phyloP scores from a whole-genome alignment of 1,140 invertebrate genomes.

The Plectus sambesii region DNA sequence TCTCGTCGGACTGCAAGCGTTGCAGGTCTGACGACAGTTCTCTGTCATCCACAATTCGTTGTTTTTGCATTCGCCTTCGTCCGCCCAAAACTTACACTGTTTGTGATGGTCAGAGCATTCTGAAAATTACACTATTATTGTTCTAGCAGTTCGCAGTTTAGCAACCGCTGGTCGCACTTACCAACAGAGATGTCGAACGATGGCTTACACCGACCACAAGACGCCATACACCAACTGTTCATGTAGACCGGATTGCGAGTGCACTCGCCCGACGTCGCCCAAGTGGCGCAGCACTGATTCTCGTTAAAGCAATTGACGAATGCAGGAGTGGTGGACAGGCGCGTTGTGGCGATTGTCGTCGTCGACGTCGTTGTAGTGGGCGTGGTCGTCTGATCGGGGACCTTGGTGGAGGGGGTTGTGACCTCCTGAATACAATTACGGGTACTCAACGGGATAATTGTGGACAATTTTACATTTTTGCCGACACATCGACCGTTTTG shows the following conservation, averaged over 20 bases:
- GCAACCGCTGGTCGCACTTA: constrained; percentile 13
- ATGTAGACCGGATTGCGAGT: constrained; percentile 20
- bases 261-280: constrained; percentile 24
- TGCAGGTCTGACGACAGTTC: constrained; percentile 26
- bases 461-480: too few species aligned
- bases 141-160: too few species aligned
- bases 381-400: too few species aligned
- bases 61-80: constrained; percentile 19
- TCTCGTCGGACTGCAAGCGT: constrained; percentile 19
- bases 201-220: constrained; percentile 24
- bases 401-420: too few species aligned
- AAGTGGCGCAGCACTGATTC: constrained; percentile 23
- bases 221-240: constrained; percentile 20
- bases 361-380: too few species aligned
- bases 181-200: too few species aligned
- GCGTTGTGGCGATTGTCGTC: too few species aligned
- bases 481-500: constrained; percentile 30
- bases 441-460: too few species aligned
- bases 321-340: too few species aligned
- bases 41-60: constrained; percentile 27
- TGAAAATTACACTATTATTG: too few species aligned
- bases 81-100: constrained; percentile 21
- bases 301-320: constrained; percentile 26
- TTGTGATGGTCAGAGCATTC: constrained; percentile 25
- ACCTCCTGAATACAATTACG: too few species aligned